These are phyloP conservation scores for Drosophila anomelani DNA, from an alignment of 2,888 invertebrate species.

Conservation along the genomic window DNA sequence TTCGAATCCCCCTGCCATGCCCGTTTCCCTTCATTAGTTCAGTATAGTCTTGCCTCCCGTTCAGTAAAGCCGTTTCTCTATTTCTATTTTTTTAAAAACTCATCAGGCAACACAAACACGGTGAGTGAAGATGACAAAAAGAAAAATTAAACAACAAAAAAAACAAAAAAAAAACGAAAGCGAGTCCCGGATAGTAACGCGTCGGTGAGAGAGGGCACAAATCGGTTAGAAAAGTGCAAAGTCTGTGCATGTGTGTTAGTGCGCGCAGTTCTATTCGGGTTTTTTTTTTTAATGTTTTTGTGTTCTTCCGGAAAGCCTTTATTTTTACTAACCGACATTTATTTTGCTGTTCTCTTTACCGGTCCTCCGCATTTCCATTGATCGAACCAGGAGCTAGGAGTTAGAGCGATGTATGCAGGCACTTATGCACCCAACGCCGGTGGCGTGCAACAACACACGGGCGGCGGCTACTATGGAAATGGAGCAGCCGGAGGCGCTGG, in stretches of 20 bases:
- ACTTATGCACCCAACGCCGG: slow-evolving; percentile 79
- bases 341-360: slow-evolving; percentile 4
- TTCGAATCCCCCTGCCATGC: slow-evolving; percentile 7
- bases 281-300: not conserved
- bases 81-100: slow-evolving; percentile 27
- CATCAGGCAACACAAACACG: slow-evolving; percentile 12
- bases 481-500: slow-evolving; percentile 64
- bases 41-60: slow-evolving; percentile 5
- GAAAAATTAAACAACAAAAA: too few relatives aligned
- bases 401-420: slow-evolving; percentile 73
- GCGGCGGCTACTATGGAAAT: slow-evolving; percentile 73
- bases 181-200: slow-evolving; percentile 1
- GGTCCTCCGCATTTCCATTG: not conserved
- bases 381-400: slow-evolving; percentile 6
- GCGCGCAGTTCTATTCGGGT: slow-evolving; percentile 3
- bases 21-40: slow-evolving; percentile 6
- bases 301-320: not conserved
- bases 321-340: not conserved
- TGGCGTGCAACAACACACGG: slow-evolving; percentile 76
- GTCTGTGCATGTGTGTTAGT: slow-evolving; percentile 12
- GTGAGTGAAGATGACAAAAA: slow-evolving; percentile 1
- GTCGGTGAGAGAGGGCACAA: slow-evolving; percentile 6
- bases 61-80: slow-evolving; percentile 23
- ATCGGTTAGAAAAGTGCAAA: slow-evolving; percentile 40
- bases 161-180: not conserved